Base-by-base conservation (phyloP, 2,888 invertebrate species). In the Xestia ashworthii region DNA sequence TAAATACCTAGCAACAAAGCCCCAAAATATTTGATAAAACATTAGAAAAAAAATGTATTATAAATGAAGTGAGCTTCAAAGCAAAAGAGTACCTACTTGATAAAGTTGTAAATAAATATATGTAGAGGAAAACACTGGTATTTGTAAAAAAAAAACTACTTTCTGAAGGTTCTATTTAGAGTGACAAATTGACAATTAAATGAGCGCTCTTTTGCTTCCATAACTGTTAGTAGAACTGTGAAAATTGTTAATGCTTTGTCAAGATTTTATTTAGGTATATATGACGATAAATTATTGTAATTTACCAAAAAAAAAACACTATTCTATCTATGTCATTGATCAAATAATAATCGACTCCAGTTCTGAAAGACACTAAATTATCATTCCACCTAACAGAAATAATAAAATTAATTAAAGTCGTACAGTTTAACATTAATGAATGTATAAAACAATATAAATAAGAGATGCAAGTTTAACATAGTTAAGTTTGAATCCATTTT, bases 401-500 rank as follows among this genome's bases (percentile, higher is more conserved):
- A 41, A 67, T 32, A 32, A 32, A 32, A 32, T 11, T 48, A 12
- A 64, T 41, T n/a, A 22, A 22, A 19, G 0, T 38, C n/a, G 16
- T 82, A 71, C 14, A 58, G 32, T 46, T 25, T 68, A 65, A n/a
- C n/a, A n/a, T n/a, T 5, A 70, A 83, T 79, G 41, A 71, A 74
- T 74, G 62, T 65, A 62, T 68, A 53, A 32, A 82, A 70, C 5
- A 50, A 75, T 53, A 64, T 71, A 65, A 62, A 73, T 25, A 58
- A 58, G 48, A 12, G 58, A 68, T 68, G 4, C 32, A 65, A 70
- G 53, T 80, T 73, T 62, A 72, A 83, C 38, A 62, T 73, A 82
- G 74, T 85, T 85, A 85, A 48, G 91, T 85, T 81, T 81, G 74
- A 83, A 71, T 71, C 48, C 64, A 53, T 66, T n/a, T 19, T 65